phyloP scores from a whole-genome alignment of 2,113 vertebrate species.

The Chauna torquata region DNA sequence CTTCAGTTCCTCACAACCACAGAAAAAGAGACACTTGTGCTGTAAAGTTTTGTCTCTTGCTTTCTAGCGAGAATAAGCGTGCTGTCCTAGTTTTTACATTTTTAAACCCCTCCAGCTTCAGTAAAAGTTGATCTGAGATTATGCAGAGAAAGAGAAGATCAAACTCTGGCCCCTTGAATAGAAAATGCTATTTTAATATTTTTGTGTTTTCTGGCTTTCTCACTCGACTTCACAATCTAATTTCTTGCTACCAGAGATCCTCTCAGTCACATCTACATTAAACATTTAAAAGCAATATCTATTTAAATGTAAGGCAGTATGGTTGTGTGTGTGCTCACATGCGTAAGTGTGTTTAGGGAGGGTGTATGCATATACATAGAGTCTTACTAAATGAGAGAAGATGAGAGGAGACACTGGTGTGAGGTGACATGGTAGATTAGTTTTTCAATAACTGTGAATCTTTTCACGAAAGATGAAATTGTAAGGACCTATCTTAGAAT shows the following conservation, averaged over 20 bases:
- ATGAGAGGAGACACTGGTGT: neutral
- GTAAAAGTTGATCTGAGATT: conserved; percentile 43
- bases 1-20: neutral
- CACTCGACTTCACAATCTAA: conserved; percentile 79
- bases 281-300: conserved; percentile 77
- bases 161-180: conserved; percentile 4
- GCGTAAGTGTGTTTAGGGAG: neutral
- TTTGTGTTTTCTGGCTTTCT: conserved; percentile 71
- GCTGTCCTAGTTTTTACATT: neutral
- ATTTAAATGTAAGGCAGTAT: conserved; percentile 74
- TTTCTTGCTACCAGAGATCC: conserved; percentile 66
- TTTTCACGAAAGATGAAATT: conserved; percentile 19
- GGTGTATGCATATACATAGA: fast-evolving
- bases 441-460: conserved; percentile 50
- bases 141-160: conserved; percentile 9
- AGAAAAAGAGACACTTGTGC: neutral
- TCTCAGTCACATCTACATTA: conserved; percentile 68
- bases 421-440: conserved; percentile 4
- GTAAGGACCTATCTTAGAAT: neutral
- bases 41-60: neutral
- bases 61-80: neutral
- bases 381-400: neutral
- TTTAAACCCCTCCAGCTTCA: neutral
- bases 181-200: conserved; percentile 68
- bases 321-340: neutral